Base-by-base conservation (phyloP, 2,113 vertebrate genomes). In the Thalassoma bifasciatum region DNA sequence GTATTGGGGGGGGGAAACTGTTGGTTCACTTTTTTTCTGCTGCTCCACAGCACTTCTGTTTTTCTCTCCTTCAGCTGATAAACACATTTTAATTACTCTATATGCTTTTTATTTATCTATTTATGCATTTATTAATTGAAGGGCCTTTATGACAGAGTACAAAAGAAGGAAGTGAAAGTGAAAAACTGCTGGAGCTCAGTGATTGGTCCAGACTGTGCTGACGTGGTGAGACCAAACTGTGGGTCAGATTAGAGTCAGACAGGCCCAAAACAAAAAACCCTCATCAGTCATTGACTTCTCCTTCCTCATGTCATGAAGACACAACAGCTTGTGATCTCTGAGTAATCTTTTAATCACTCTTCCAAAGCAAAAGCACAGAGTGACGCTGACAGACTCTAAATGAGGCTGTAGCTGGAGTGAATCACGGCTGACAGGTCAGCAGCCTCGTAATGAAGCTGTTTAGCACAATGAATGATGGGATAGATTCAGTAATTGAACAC, bases 311-410 rank as follows among this genome's bases (percentile, higher is more conserved):
- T 49, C 5, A 21, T 38, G 30, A 38, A 26, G 30, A 6, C 1
- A 2, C 21, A 34, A 62, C 62, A 64, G 70, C 34, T 66, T 7
- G 65, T 44, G 11, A 21, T 23, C 52, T 26, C 8, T 19, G n/a
- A 62, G 22, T 79, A 4, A 53, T 61, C 51, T 68, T 53, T 56
- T 59, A 83, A 80, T 88, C 67, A 67, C 71, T 56, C 71, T 61
- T 68, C 23, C 24, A 69, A 68, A 59, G 76, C 74, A 71, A 34
- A 66, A 63, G 60, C 65, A 51, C 66, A 53, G 42, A n/a, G 30
- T 38, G 46, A 78, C 3, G 13, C 54, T 7, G 34, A 47, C 49
- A 24, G 66, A 81, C 19, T 62, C 37, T 57, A 67, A 75, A 88
- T 77, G 64, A 84, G 61, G 60, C 54, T 16, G 64, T 47, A 19